Conservation (phyloP, 2,797 vertebrate species). For the Lates japonicus region DNA sequence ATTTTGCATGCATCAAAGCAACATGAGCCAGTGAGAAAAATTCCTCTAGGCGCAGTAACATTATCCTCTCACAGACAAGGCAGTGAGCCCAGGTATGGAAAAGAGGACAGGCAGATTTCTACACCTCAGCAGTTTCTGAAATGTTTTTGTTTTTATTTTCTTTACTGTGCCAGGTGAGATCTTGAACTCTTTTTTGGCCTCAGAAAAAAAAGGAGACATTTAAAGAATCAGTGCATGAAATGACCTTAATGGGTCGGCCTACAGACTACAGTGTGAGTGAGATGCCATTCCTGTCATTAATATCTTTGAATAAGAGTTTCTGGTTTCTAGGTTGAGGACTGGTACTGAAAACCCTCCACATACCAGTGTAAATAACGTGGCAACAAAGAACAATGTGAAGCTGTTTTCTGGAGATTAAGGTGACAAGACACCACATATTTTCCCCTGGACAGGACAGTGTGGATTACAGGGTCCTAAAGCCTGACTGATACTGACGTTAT, state of each 20-base stretch:
- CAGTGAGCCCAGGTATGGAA: constrained; percentile 1
- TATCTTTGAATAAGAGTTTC: constrained; percentile 17
- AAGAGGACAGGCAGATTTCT: constrained; percentile 2
- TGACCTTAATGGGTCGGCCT: constrained; percentile 12
- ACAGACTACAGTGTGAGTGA: neutral
- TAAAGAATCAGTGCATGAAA: constrained; percentile 1
- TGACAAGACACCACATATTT: constrained; percentile 56
- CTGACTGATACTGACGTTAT: neutral
- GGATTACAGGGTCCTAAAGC: constrained; percentile 20
- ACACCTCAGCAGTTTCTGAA: constrained; percentile 28
- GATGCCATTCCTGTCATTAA: constrained; percentile 12
- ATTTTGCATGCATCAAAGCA: constrained; percentile 13
- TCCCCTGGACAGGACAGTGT: constrained; percentile 6
- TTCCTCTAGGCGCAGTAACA: neutral
- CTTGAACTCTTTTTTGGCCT: neutral
- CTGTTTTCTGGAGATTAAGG: constrained; percentile 54
- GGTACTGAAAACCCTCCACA: constrained; percentile 43
- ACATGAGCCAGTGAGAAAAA: constrained; percentile 13
- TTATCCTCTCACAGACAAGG: constrained; percentile 3
- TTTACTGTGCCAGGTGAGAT: neutral
- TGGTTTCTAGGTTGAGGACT: constrained; percentile 22
- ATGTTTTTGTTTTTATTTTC: constrained; percentile 18
- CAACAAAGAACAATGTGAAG: constrained; percentile 64
- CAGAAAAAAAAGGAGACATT: neutral
- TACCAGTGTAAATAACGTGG: constrained; percentile 52